Conservation (phyloP, 2,797 vertebrate genomes). For the Eleutherodactylus coqui region DNA sequence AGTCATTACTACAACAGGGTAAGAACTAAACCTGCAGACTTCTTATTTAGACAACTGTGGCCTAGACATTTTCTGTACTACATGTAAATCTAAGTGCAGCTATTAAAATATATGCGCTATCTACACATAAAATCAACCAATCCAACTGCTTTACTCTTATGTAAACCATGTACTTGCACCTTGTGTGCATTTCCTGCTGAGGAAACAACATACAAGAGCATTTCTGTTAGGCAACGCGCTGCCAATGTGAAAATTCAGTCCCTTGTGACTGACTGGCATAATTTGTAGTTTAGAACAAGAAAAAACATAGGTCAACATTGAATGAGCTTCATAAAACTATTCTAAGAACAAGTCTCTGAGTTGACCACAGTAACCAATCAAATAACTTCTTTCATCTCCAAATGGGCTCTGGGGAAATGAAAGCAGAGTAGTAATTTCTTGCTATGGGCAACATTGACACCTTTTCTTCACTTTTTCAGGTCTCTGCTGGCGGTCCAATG, state of each 20-base stretch:
- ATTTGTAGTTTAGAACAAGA: not conserved
- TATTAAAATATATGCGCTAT: not conserved
- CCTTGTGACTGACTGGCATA: slow-evolving; percentile 16
- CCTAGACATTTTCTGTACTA: not conserved
- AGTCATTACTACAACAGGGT: not conserved
- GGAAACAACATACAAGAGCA: slow-evolving; percentile 20
- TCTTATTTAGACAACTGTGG: slow-evolving; percentile 10
- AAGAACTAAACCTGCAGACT: not conserved
- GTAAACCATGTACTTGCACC: not conserved
- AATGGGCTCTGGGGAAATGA: not conserved
- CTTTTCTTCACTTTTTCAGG: not conserved
- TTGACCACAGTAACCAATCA: not conserved
- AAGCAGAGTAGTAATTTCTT: not conserved
- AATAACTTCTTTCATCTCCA: not conserved
- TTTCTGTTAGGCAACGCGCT: slow-evolving; percentile 5
- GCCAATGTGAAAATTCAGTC: not conserved
- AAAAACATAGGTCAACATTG: slow-evolving; percentile 6
- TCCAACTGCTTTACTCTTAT: not conserved
- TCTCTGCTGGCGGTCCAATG: not conserved
- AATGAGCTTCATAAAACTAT: not conserved
- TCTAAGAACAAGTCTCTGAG: not conserved
- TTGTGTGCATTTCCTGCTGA: slow-evolving; percentile 16
- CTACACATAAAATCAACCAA: slow-evolving; percentile 10
- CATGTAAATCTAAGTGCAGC: not conserved
- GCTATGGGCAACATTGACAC: not conserved